Conservation (phyloP, 2,113 vertebrate species). For the Gymnogyps californianus region DNA sequence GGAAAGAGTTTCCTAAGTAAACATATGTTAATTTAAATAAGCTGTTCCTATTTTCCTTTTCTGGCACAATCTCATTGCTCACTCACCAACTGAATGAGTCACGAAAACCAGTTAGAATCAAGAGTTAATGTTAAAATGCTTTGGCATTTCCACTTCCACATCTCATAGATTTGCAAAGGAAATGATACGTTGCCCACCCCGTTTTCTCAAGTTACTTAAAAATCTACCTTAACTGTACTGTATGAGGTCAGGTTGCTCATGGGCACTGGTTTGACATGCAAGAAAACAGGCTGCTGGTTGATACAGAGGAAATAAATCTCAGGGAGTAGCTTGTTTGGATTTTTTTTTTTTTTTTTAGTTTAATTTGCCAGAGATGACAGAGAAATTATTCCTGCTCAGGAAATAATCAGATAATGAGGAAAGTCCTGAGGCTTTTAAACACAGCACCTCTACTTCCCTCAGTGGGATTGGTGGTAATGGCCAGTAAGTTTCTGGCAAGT, state of each 20-base stretch:
- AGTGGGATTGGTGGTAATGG: not conserved
- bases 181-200: not conserved
- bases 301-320: not conserved
- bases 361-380: not conserved
- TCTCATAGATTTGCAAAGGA: not conserved
- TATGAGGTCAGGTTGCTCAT: not conserved
- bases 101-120: not conserved
- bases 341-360: not conserved
- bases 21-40: not conserved
- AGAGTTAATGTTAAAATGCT: constrained; percentile 22
- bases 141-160: not conserved
- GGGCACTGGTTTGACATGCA: not conserved
- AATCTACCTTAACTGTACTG: not conserved
- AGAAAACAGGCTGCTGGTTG: not conserved
- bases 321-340: not conserved
- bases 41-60: not conserved
- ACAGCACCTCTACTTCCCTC: not conserved
- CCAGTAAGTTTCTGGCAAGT: not conserved
- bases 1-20: not conserved
- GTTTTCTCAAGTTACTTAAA: not conserved
- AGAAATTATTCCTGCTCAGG: constrained; percentile 10
- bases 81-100: not conserved
- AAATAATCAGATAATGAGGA: not conserved
- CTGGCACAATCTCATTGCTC: not conserved
- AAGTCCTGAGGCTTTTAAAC: not conserved